These are phyloP conservation scores for Hapalemur alaotrensis DNA, from an alignment of 2,797 vertebrate species.

Conservation along the genomic window DNA sequence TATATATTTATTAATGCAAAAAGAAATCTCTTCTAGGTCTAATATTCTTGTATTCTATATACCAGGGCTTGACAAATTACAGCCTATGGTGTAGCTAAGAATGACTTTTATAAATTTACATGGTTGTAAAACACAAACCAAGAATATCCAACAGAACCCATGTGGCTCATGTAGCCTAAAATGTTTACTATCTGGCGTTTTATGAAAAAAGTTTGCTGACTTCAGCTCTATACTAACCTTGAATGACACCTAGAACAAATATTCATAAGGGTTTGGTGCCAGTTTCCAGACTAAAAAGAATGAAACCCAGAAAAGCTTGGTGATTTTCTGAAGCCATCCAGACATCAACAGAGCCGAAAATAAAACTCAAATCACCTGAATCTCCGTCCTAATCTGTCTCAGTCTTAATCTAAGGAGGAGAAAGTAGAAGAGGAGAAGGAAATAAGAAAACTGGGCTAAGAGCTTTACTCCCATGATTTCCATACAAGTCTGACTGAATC, in stretches of 20 bases:
- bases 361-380: not conserved
- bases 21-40: not conserved
- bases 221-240: not conserved
- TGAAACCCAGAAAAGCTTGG: not conserved
- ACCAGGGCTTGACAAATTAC: not conserved
- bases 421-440: not conserved
- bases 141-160: not conserved
- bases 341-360: not conserved
- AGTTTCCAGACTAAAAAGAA: conserved; percentile 26
- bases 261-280: not conserved
- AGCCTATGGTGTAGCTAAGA: not conserved
- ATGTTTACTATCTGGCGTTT: not conserved
- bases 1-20: not conserved
- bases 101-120: not conserved
- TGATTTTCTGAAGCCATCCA: not conserved
- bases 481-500: not conserved
- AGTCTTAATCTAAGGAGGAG: not conserved
- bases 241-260: not conserved
- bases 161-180: not conserved
- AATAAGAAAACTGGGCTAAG: not conserved
- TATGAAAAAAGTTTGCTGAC: not conserved
- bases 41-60: not conserved
- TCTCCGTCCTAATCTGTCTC: not conserved
- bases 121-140: not conserved
- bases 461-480: not conserved